phyloP scores from a whole-genome alignment of 2,113 vertebrate genomes.

The Tiliqua scincoides region DNA sequence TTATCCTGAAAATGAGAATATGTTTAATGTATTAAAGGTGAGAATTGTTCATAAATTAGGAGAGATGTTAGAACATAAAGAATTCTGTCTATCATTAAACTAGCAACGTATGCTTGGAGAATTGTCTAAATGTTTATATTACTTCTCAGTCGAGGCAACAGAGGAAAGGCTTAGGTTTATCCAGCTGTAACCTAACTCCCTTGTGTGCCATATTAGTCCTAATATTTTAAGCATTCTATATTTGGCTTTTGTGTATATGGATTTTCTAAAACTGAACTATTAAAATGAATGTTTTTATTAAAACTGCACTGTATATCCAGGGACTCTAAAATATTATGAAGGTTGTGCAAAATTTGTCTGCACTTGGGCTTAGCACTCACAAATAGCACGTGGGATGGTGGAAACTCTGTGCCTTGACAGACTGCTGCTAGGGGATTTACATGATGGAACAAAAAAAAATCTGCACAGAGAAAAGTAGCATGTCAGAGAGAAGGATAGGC shows the following conservation, averaged over 20 bases:
- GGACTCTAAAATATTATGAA: background rate
- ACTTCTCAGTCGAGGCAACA: constrained; percentile 24
- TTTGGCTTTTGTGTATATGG: background rate
- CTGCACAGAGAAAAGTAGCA: background rate
- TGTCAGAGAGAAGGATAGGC: too few species aligned
- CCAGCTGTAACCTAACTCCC: constrained; percentile 34
- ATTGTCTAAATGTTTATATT: constrained; percentile 27
- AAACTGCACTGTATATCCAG: constrained; percentile 11
- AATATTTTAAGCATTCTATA: constrained; percentile 33
- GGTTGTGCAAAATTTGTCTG: background rate
- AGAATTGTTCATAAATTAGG: constrained; percentile 29
- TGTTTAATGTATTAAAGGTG: constrained; percentile 24
- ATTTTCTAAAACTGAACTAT: constrained; percentile 28
- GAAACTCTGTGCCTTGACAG: background rate
- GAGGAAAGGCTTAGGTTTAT: constrained; percentile 21
- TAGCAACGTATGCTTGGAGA: background rate
- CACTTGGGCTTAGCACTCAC: constrained; percentile 1
- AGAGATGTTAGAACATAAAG: background rate
- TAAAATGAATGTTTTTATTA: constrained; percentile 14
- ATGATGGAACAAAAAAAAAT: too few species aligned
- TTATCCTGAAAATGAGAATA: background rate
- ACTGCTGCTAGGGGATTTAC: background rate
- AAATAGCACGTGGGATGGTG: constrained; percentile 5
- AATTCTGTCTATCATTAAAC: constrained; percentile 11
- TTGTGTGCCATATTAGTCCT: background rate